Percentiles rank a stretch among this genome's conserved stretches.
Evolutionary conservation across 2,797 vertebrate genomes (phyloP).

Genomic region (Amniataba percoides): DNA sequence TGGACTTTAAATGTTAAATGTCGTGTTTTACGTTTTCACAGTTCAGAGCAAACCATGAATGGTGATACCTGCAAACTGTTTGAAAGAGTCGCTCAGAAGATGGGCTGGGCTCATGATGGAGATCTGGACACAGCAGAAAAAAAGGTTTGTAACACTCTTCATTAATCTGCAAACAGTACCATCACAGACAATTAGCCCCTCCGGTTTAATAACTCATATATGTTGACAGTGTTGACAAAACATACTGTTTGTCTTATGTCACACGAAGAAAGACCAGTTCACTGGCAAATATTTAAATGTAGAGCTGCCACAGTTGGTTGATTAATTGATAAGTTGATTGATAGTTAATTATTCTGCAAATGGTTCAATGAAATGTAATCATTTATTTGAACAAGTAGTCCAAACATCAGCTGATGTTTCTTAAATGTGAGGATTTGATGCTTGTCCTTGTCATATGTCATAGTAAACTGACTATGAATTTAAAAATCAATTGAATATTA

Average conservation of each 20-base stretch:
- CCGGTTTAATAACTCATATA: no score
- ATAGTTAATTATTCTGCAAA: no score
- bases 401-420: no score
- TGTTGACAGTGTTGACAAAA: background rate
- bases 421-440: no score
- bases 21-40: background rate
- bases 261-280: background rate
- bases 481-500: background rate
- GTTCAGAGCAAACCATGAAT: conserved; percentile 70
- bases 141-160: conserved; percentile 64
- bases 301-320: background rate
- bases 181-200: no score
- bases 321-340: background rate
- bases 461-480: background rate
- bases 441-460: background rate
- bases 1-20: conserved; percentile 52
- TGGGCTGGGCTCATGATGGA: conserved; percentile 76
- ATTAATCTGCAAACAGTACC: background rate
- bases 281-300: background rate
- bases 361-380: no score
- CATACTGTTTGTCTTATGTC: background rate
- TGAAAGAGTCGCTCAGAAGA: conserved; percentile 79
- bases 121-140: conserved; percentile 74
- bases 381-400: no score
- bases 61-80: conserved; percentile 68